A percentile compares a stretch with the other conserved stretches of the same genome.
Evolutionary conservation across 2,888 invertebrate genomes (phyloP).

Genomic region (Orthosia gracilis): DNA sequence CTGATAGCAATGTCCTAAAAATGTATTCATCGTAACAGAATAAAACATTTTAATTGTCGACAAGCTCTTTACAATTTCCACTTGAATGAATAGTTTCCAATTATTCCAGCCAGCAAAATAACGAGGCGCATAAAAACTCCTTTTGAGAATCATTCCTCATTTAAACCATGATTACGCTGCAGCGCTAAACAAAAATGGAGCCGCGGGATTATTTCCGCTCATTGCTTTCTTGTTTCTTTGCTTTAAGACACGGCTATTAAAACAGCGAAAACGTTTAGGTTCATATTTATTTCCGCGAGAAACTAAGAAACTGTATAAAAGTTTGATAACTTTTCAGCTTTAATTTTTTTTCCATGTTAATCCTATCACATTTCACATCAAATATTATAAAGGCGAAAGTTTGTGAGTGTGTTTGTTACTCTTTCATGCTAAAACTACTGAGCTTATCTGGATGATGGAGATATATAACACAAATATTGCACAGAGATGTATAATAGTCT

Average conservation of each 20-base stretch:
- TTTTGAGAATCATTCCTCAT: slow-evolving; percentile 71
- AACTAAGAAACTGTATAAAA: neutral
- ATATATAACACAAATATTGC: no score
- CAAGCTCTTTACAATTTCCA: slow-evolving; percentile 14
- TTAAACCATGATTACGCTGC: slow-evolving; percentile 71
- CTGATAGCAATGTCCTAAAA: neutral
- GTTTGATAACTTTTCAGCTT: neutral
- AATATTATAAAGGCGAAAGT: no score
- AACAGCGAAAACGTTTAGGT: slow-evolving; percentile 1
- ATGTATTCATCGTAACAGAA: neutral
- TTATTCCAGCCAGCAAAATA: slow-evolving; percentile 48
- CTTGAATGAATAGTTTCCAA: slow-evolving; percentile 51
- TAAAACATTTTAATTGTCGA: slow-evolving; percentile 6
- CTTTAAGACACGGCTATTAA: slow-evolving; percentile 35
- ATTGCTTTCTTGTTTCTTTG: slow-evolving; percentile 61
- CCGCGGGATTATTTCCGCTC: slow-evolving; percentile 61
- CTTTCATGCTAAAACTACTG: no score
- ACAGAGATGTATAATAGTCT: no score
- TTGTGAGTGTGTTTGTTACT: no score
- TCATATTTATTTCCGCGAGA: no score
- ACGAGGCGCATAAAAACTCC: slow-evolving; percentile 48
- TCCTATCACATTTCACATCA: no score
- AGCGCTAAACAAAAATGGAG: slow-evolving; percentile 67
- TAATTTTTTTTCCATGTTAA: no score
- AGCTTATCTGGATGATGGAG: no score